Evolutionary conservation across 1,140 invertebrate species (phyloP).

Genomic region (Centruroides vittatus): DNA sequence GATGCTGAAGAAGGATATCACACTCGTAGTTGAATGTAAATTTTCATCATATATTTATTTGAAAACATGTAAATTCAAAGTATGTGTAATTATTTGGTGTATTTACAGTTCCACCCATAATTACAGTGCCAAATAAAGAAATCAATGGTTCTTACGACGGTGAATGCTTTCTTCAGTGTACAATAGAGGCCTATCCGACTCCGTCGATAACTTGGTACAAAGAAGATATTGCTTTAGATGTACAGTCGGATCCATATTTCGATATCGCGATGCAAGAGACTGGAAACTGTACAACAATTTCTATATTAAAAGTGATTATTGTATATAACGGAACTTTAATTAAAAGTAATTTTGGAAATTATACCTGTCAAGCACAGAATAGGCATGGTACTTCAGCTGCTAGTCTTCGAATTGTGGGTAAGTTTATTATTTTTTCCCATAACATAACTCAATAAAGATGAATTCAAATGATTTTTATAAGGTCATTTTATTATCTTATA

Average conservation of each 20-base stretch:
- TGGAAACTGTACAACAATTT: not conserved
- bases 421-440: not conserved
- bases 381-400: constrained; percentile 2
- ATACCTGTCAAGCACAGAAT: constrained; percentile 12
- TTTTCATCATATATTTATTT: too few relatives aligned
- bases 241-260: not conserved
- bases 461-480: too few relatives aligned
- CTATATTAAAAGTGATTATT: not conserved
- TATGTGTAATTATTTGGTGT: not conserved
- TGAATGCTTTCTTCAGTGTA: constrained; percentile 4
- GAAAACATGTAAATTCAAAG: too few relatives aligned
- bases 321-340: not conserved
- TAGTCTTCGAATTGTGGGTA: not conserved
- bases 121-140: constrained; percentile 3
- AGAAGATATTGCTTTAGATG: not conserved
- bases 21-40: constrained; percentile 2
- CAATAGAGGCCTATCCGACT: constrained; percentile 4
- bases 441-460: not conserved
- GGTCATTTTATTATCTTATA: too few relatives aligned
- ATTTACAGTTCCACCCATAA: constrained; percentile 7
- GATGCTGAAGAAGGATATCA: not conserved
- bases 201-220: constrained; percentile 8
- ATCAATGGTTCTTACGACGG: not conserved
- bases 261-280: not conserved
- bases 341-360: not conserved